These are phyloP conservation scores for Nephrotoma appendiculata DNA, from an alignment of 2,888 invertebrate genomes.

Conservation along the genomic window DNA sequence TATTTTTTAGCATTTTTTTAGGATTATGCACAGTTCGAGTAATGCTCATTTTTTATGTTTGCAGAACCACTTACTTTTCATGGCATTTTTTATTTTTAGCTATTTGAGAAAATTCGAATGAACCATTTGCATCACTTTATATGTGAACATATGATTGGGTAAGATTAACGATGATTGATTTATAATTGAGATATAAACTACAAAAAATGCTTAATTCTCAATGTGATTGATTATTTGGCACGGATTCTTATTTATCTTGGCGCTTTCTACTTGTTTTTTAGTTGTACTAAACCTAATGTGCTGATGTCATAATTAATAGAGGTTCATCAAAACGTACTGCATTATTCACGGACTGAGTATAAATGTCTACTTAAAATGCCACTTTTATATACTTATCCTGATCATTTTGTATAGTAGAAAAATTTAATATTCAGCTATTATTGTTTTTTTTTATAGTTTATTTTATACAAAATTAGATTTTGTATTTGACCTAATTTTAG, in stretches of 20 bases:
- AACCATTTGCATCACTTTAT: background rate
- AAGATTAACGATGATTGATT: background rate
- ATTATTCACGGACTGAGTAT: background rate
- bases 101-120: background rate
- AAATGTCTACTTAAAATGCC: background rate
- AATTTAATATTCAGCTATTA: background rate
- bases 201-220: background rate
- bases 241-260: background rate
- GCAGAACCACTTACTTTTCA: background rate
- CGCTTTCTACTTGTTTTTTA: background rate
- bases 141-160: background rate
- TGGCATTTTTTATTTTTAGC: background rate
- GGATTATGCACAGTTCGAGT: background rate
- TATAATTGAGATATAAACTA: background rate
- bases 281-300: background rate
- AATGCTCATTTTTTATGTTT: background rate
- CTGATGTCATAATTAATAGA: background rate
- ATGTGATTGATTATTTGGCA: background rate
- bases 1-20: background rate
- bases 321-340: background rate
- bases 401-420: background rate
- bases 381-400: background rate
- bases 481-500: background rate
- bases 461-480: background rate
- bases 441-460: background rate